phyloP scores from a whole-genome alignment of 2,888 invertebrate genomes.

The Spialia ferax region DNA sequence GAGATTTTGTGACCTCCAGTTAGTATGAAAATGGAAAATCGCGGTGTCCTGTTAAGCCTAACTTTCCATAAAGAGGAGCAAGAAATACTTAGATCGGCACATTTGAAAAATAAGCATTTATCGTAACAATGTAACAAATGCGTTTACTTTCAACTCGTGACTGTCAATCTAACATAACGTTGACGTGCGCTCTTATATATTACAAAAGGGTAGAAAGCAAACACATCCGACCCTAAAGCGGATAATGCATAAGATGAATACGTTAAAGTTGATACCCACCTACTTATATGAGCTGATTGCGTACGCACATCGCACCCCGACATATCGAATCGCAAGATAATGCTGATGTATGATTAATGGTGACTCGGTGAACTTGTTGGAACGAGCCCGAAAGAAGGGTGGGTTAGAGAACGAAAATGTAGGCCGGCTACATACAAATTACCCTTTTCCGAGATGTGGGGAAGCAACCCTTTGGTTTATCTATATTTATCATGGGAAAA shows the following conservation, averaged over 20 bases:
- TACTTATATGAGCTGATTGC: constrained; percentile 26
- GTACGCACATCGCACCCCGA: constrained; percentile 55
- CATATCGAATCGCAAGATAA: constrained; percentile 62
- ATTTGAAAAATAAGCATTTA: too few relatives aligned
- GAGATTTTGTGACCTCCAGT: too few relatives aligned
- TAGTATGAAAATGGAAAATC: too few relatives aligned
- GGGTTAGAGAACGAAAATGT: constrained; percentile 57
- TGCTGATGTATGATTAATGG: constrained; percentile 76
- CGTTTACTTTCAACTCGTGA: too few relatives aligned
- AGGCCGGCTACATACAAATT: constrained; percentile 68
- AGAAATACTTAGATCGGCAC: too few relatives aligned
- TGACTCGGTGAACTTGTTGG: constrained; percentile 58
- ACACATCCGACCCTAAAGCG: background rate
- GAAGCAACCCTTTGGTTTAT: constrained; percentile 56
- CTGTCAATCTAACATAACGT: background rate
- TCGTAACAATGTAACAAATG: too few relatives aligned
- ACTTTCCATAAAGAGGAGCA: too few relatives aligned
- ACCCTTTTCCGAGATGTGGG: constrained; percentile 53
- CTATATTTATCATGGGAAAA: constrained; percentile 41
- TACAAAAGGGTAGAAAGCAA: constrained; percentile 17
- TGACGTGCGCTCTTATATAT: constrained; percentile 3
- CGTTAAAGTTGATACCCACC: constrained; percentile 51
- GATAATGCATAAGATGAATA: constrained; percentile 45
- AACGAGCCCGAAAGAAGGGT: constrained; percentile 56
- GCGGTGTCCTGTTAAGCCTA: too few relatives aligned